These are phyloP conservation scores for Isurus oxyrinchus DNA, from an alignment of 2,113 vertebrate genomes.

Conservation along the genomic window DNA sequence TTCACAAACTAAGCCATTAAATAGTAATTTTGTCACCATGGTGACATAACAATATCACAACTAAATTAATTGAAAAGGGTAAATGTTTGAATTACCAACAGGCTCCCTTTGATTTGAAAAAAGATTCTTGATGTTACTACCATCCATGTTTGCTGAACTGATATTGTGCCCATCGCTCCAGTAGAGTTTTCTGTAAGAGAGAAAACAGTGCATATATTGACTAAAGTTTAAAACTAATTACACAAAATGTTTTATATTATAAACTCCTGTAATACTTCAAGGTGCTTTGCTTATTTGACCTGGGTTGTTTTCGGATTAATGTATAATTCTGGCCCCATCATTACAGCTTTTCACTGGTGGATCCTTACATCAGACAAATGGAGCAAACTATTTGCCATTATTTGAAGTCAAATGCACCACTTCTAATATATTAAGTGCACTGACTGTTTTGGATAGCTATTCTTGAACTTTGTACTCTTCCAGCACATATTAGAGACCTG, in stretches of 20 bases:
- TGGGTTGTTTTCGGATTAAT: background rate
- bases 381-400: background rate
- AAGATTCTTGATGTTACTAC: constrained; percentile 94
- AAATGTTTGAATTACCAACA: constrained; percentile 67
- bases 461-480: background rate
- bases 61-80: background rate
- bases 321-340: background rate
- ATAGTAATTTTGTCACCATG: background rate
- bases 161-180: constrained; percentile 96
- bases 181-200: constrained; percentile 76
- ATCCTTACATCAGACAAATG: background rate
- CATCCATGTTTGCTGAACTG: constrained; percentile 97
- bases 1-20: background rate
- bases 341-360: background rate
- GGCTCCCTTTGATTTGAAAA: constrained; percentile 94
- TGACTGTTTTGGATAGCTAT: background rate
- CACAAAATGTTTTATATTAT: background rate
- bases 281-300: background rate
- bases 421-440: background rate
- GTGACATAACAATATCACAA: background rate
- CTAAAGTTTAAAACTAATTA: background rate
- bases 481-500: background rate
- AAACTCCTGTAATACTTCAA: background rate
- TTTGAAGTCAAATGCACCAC: background rate
- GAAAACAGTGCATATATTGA: background rate